Evolutionary conservation across 2,113 vertebrate species (phyloP), one percentile per base, ranked within the genome.

Genomic region (Meles meles): DNA sequence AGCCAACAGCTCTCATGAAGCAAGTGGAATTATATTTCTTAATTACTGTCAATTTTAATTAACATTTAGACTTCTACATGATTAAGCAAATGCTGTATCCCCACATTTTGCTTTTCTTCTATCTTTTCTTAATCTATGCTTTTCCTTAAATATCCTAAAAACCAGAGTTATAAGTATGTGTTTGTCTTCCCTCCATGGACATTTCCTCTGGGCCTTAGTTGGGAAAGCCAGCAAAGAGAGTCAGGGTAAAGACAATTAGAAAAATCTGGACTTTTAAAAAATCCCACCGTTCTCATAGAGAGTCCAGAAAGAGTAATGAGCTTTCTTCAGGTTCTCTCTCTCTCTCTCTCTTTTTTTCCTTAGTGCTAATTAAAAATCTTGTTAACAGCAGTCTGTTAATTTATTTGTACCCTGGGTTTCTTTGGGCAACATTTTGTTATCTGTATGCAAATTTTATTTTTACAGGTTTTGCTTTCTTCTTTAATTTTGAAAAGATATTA

Each of bases 371-470:
- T 96, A 88, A 85, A 95, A 94, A 69, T 92, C 42, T 88, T 94
- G 47, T 97, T 92, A 97, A n/a, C 29, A 96, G 87, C 25, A 71
- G 76, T 84, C 20, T 94, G 37, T 94, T 94, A 88, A 96, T 94
- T 84, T 96, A 44, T 69, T 96, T 91, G 59, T 20, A 44, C 21
- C 14, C 39, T 69, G 55, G 29, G 72, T 84, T 83, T 93, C 71
- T 90, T 59, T 42, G 42, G 59, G 42, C 31, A 87, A 31, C 92
- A 82, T 84, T 91, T 97, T 89, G 12, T 89, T 94, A 81, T 87
- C 63, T 18, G 67, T 86, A 63, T 87, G 31, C 61, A 90, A 88
- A 94, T 93, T 95, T 74, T 79, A 92, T 95, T 74, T 96, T 74
- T 57, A 17, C 23, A 81, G 61, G 7, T 90, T 83, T 83, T 95